These are phyloP conservation scores for Ammodytes marinus DNA, from an alignment of 2,113 vertebrate species.

Conservation along the genomic window DNA sequence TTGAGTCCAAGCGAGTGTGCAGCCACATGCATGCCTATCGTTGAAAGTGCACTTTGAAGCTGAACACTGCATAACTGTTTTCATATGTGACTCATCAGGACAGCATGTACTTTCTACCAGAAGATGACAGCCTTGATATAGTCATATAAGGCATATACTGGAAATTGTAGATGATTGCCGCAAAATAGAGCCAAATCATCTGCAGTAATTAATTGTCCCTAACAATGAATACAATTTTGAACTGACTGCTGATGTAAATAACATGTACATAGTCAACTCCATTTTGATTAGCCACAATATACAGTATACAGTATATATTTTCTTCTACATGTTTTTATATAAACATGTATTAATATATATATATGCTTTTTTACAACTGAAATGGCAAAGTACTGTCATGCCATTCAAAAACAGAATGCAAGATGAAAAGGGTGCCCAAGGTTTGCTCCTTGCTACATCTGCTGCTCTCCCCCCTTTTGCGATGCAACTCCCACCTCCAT, in stretches of 20 bases:
- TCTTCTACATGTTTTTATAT: too few relatives aligned
- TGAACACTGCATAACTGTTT: background rate
- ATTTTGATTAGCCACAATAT: background rate
- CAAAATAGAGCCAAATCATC: background rate
- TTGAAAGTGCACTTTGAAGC: background rate
- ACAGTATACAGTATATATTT: too few relatives aligned
- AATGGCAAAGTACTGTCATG: background rate
- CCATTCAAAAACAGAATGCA: conserved; percentile 15
- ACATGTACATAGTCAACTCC: background rate
- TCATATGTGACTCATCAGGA: background rate
- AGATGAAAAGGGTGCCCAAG: conserved; percentile 26
- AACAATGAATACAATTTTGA: background rate
- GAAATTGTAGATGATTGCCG: background rate
- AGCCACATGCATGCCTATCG: conserved; percentile 19
- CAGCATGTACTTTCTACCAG: background rate
- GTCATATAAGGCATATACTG: background rate
- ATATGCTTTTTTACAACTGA: background rate
- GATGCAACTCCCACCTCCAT: conserved; percentile 53
- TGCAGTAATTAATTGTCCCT: background rate
- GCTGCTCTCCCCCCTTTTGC: conserved; percentile 18
- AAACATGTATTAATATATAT: background rate
- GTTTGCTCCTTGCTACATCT: conserved; percentile 49
- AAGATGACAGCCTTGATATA: background rate
- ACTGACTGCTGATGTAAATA: background rate
- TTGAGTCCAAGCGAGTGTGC: conserved; percentile 23